These are phyloP conservation scores for Forficula auricularia DNA, from an alignment of 1,140 invertebrate species.

Conservation along the genomic window DNA sequence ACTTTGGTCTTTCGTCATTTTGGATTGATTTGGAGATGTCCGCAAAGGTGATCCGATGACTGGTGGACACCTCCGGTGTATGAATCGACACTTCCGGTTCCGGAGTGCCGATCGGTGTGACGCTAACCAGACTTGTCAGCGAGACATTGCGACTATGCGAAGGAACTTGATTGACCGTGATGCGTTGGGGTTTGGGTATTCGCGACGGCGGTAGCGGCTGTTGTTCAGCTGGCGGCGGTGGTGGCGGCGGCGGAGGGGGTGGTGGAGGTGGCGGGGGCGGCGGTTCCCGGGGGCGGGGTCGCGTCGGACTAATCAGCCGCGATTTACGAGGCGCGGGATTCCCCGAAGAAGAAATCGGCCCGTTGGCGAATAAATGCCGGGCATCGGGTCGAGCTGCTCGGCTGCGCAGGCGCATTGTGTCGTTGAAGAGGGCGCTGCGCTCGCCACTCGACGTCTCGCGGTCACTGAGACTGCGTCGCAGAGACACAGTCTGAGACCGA, in stretches of 20 bases:
- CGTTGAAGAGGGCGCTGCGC: slow-evolving; percentile 30
- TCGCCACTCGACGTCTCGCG: neutral
- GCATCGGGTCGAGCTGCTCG: slow-evolving; percentile 26
- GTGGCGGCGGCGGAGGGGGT: neutral
- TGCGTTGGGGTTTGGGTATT: slow-evolving; percentile 16
- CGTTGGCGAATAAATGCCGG: slow-evolving; percentile 9
- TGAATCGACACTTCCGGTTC: too few relatives aligned
- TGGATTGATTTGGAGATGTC: too few relatives aligned
- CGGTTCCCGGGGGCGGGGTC: slow-evolving; percentile 21
- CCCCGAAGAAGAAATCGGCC: neutral
- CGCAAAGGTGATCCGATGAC: too few relatives aligned
- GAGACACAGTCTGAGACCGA: neutral
- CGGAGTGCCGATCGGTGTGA: neutral
- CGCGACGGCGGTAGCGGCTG: slow-evolving; percentile 5
- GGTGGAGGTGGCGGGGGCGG: slow-evolving; percentile 24
- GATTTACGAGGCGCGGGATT: neutral
- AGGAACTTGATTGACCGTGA: slow-evolving; percentile 2
- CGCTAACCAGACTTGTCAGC: neutral
- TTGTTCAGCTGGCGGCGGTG: neutral
- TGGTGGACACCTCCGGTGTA: too few relatives aligned
- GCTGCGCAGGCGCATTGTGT: slow-evolving; percentile 61
- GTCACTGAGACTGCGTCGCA: slow-evolving; percentile 9
- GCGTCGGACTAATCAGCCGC: slow-evolving; percentile 10
- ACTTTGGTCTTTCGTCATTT: too few relatives aligned
- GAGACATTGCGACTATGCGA: neutral